Percentiles rank a stretch among this genome's conserved stretches.
phyloP scores from a whole-genome alignment of 2,888 invertebrate species.

The Tetragnatha montana region DNA sequence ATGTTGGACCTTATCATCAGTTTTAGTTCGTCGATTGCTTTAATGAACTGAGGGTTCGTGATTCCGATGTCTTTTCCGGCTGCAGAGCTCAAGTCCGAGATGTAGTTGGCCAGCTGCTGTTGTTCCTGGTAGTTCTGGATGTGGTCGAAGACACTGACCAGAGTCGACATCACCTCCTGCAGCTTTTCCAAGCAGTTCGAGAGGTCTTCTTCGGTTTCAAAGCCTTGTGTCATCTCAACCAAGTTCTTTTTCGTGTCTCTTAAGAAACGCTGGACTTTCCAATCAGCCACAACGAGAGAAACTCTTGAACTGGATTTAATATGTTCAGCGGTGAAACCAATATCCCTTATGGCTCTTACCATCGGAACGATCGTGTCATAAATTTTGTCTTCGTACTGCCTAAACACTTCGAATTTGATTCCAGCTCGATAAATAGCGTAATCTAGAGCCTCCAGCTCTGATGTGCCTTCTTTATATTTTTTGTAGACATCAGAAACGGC shows the following conservation, averaged over 20 bases:
- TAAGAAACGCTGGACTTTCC: conserved; percentile 26
- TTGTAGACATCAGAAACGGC: neutral
- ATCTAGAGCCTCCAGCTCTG: conserved; percentile 5
- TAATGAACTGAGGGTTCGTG: neutral
- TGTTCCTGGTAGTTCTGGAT: conserved; percentile 28
- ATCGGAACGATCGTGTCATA: conserved; percentile 19
- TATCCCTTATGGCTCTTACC: conserved; percentile 3
- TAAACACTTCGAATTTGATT: conserved; percentile 12
- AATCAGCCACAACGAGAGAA: conserved; percentile 22
- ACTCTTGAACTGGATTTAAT: conserved; percentile 23
- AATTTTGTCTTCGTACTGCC: conserved; percentile 26
- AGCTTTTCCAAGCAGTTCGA: conserved; percentile 1
- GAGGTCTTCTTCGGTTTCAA: neutral
- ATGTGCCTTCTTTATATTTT: conserved; percentile 3
- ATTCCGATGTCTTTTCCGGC: neutral
- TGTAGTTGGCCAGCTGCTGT: conserved; percentile 4
- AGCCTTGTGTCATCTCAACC: neutral
- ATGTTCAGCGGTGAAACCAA: neutral
- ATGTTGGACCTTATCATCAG: conserved; percentile 16
- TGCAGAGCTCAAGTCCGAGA: conserved; percentile 23
- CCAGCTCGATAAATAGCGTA: conserved; percentile 3
- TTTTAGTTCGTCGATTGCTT: neutral
- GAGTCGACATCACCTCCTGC: conserved; percentile 17
- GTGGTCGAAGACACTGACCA: conserved; percentile 8
- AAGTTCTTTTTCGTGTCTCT: conserved; percentile 20